Base-by-base conservation (phyloP, 1,140 invertebrate genomes). In the Ceratina calcarata region DNA sequence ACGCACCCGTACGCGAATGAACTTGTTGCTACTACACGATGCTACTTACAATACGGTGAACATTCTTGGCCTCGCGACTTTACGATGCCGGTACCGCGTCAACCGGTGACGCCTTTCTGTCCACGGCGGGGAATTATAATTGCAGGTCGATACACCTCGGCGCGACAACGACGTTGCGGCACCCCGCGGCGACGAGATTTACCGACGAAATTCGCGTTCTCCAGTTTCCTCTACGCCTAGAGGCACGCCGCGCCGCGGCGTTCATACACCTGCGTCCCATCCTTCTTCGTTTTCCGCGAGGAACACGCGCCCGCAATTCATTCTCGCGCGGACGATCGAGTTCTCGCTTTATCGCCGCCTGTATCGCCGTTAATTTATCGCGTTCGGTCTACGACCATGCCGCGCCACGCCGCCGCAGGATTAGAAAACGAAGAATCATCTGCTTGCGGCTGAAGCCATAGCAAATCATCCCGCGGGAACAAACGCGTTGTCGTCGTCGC, bases 291-390 rank as follows among this genome's bases (percentile, higher is more conserved):
- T 87, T 88, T 88, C 76, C 86, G 65, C 82, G 84, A 83, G 66
- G 86, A 81, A 88, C 81, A 86, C 79, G 85, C 81, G 82, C 74
- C 83, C 37, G 75, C 79, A 82, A 87, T 88, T 82, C 86, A 82
- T 89, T 90, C 86, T 84, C 75, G 83, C 76, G 83, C 24, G 65
- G 75, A 32, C 83, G 83, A 87, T 88, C 77, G 80, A 85, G 82
- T 85, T 84, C 84, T 73, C 70, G 84, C 27, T 83, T 88, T 90
- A 90, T 91, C 89, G 85, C 45, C 55, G 62, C 67, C 80, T 82
- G 86, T 90, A 91, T 91, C 86, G 76, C 77, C 80, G 83, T 84
- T 89, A 89, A 91, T 91, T 91, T 90, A 92, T 91, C 86, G 80
- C 76, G 62, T 32, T 32, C 27, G 27, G 27, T 32, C 27, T 32